A percentile compares a stretch with the other conserved stretches of the same genome.
Evolutionary conservation across 2,797 vertebrate genomes (phyloP).

Genomic region (Poeciliopsis presidionis): DNA sequence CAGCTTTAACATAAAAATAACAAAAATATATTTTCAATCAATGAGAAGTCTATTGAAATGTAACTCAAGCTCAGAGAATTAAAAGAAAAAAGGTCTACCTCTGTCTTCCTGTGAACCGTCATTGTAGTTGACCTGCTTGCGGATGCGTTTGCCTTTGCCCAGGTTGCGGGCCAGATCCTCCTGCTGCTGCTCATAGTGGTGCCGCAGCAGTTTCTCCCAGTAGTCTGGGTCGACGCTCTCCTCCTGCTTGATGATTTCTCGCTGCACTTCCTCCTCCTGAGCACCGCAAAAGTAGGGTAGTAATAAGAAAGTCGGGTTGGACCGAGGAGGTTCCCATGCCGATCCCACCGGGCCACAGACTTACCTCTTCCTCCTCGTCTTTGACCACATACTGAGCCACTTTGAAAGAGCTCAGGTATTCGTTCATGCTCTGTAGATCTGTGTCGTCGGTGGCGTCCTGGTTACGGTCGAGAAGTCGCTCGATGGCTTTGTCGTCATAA

Average conservation of each 20-base stretch:
- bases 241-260: slow-evolving; percentile 98
- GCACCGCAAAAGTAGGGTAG: neutral
- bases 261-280: slow-evolving; percentile 96
- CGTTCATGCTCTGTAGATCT: slow-evolving; percentile 97
- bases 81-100: slow-evolving; percentile 74
- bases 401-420: slow-evolving; percentile 98
- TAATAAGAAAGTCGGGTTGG: fast-evolving
- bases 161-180: slow-evolving; percentile 96
- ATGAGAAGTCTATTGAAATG: neutral
- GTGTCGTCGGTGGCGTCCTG: slow-evolving; percentile 95
- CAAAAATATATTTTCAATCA: neutral
- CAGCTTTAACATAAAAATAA: slow-evolving; percentile 67
- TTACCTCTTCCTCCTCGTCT: slow-evolving; percentile 96
- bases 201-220: slow-evolving; percentile 97
- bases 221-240: slow-evolving; percentile 98
- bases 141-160: slow-evolving; percentile 97
- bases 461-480: slow-evolving; percentile 92
- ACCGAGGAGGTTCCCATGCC: neutral
- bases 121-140: slow-evolving; percentile 99
- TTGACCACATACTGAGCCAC: slow-evolving; percentile 98
- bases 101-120: slow-evolving; percentile 96
- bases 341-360: slow-evolving; percentile 33
- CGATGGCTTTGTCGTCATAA: slow-evolving; percentile 97
- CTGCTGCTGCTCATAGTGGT: slow-evolving; percentile 98
- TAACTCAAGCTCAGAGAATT: neutral